Evolutionary conservation across 2,113 vertebrate species (phyloP).

Genomic region (Perca fluviatilis): DNA sequence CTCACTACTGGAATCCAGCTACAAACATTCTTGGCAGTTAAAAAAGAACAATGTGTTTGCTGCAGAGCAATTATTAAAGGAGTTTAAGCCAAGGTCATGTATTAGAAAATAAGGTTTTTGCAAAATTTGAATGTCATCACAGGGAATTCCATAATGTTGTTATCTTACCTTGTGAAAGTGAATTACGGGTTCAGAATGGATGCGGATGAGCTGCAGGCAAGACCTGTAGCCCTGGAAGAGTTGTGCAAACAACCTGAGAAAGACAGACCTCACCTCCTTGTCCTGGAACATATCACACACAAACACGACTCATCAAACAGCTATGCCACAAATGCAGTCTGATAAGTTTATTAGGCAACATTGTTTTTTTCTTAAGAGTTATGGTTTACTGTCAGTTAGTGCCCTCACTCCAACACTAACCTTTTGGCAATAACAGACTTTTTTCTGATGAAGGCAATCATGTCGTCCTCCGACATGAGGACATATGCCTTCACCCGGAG

Average conservation of each 20-base stretch:
- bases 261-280: constrained; percentile 96
- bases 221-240: constrained; percentile 99
- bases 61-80: constrained; percentile 35
- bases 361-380: constrained; percentile 31
- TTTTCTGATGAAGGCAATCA: constrained; percentile 20
- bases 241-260: constrained; percentile 97
- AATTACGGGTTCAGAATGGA: constrained; percentile 97
- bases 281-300: constrained; percentile 84
- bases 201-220: constrained; percentile 97
- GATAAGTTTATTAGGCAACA: constrained; percentile 45
- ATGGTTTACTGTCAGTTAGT: constrained; percentile 38
- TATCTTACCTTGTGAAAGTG: constrained; percentile 99
- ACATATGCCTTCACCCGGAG: background rate
- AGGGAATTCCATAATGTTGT: constrained; percentile 17
- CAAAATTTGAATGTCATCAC: constrained; percentile 2
- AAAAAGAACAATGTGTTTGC: constrained; percentile 55
- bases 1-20: constrained; percentile 16
- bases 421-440: constrained; percentile 37
- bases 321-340: constrained; percentile 48
- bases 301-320: constrained; percentile 44
- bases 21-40: constrained; percentile 61
- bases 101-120: constrained; percentile 15
- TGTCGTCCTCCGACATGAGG: constrained; percentile 16
- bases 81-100: constrained; percentile 40
- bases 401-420: background rate